Percentiles rank a stretch among this genome's conserved stretches.
These are phyloP conservation scores for Capromys pilorides DNA, from an alignment of 2,797 vertebrate species.

Conservation along the genomic window DNA sequence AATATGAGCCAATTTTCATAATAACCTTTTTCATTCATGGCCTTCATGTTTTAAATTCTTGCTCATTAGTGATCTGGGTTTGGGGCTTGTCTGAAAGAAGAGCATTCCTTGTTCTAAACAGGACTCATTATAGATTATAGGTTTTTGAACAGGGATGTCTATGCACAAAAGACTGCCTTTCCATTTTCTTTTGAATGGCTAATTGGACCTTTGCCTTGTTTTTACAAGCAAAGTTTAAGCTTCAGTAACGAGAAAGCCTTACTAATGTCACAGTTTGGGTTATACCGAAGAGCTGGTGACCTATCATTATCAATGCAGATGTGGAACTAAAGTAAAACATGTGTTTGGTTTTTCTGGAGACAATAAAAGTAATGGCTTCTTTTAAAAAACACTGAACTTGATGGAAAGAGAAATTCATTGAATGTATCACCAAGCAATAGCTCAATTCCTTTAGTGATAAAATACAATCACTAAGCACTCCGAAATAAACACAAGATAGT, in stretches of 20 bases:
- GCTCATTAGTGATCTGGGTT: constrained; percentile 79
- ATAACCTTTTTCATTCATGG: constrained; percentile 76
- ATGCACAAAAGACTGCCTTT: constrained; percentile 74
- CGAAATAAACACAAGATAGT: constrained; percentile 67
- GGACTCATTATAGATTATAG: constrained; percentile 78
- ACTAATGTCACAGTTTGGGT: constrained; percentile 68
- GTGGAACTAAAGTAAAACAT: constrained; percentile 63
- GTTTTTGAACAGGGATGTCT: constrained; percentile 63
- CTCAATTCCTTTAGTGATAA: constrained; percentile 66
- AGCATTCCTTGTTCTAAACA: constrained; percentile 72
- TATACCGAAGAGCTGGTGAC: constrained; percentile 49
- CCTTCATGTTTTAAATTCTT: constrained; percentile 65
- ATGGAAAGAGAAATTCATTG: constrained; percentile 72
- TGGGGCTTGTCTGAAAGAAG: constrained; percentile 74
- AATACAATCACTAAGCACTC: constrained; percentile 56
- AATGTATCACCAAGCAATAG: constrained; percentile 59
- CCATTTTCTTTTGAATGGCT: constrained; percentile 64
- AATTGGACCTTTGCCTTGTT: constrained; percentile 76
- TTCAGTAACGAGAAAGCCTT: constrained; percentile 69
- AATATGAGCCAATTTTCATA: constrained; percentile 77
- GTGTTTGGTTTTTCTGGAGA: constrained; percentile 68
- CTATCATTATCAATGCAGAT: constrained; percentile 73
- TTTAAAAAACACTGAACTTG: constrained; percentile 75
- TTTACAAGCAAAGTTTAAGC: constrained; percentile 73
- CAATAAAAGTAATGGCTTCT: constrained; percentile 74